Percentiles rank a stretch among this genome's conserved stretches.
phyloP scores from a whole-genome alignment of 2,888 invertebrate genomes.

The Biston stratarius region DNA sequence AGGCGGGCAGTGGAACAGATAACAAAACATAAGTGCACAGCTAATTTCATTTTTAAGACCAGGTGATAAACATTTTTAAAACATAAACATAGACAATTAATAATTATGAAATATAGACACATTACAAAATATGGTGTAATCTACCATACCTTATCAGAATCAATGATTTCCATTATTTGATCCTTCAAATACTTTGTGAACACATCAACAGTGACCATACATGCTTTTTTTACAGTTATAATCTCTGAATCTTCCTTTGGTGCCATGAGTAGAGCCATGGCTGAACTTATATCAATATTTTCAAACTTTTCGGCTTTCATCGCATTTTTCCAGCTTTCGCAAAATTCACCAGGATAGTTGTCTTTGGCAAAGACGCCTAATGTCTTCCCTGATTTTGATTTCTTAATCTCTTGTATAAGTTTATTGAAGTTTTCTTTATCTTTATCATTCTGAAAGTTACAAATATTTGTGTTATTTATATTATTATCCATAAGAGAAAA shows the following conservation, averaged over 20 bases:
- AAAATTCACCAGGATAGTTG: conserved; percentile 96
- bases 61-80: neutral
- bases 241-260: conserved; percentile 98
- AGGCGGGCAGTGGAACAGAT: too few relatives aligned
- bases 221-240: conserved; percentile 95
- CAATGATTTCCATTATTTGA: conserved; percentile 99
- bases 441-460: conserved; percentile 91
- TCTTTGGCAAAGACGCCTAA: conserved; percentile 97
- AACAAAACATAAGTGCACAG: too few relatives aligned
- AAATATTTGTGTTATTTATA: neutral
- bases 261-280: conserved; percentile 95
- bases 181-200: conserved; percentile 98
- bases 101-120: neutral
- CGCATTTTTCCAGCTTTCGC: conserved; percentile 94
- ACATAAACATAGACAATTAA: too few relatives aligned
- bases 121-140: conserved; percentile 58
- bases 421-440: conserved; percentile 95
- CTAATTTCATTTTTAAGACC: too few relatives aligned
- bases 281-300: conserved; percentile 94
- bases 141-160: conserved; percentile 93
- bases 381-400: conserved; percentile 94
- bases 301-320: conserved; percentile 93
- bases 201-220: conserved; percentile 96
- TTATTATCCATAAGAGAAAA: too few relatives aligned
- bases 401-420: conserved; percentile 92